Base-by-base conservation (phyloP, 1,140 invertebrate genomes). In the Acarapis woodi region DNA sequence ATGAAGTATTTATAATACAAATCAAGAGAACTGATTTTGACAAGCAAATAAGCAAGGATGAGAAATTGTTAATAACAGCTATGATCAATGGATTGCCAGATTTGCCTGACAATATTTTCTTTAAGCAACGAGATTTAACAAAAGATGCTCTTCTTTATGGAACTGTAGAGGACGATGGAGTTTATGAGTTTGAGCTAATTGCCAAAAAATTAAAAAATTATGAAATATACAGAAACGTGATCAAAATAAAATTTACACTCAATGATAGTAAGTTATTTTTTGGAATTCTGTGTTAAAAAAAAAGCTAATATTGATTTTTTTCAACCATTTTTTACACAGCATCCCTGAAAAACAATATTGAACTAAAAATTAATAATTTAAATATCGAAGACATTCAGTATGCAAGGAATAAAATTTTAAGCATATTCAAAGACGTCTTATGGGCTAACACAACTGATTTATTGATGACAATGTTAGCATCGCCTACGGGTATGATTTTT, bases 341-440 rank as follows among this genome's bases (percentile, higher is more conserved):
- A 4, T n/a, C n/a, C n/a, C n/a, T n/a, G n/a, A 41, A 37, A 33
- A 37, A 31, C 21, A 26, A 43, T 32, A 23, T 38, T 2, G 19
- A 43, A 68, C 71, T 0, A 46, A 83, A 83, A 54, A 74, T 87
- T 29, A 70, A 78, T 48, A 83, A 83, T 53, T 53, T 82, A 5
- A 79, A 85, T 47, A 66, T 78, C 1, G 72, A 74, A 45, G 73
- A 82, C 47, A 60, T 68, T 78, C 42, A 65, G 72, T 49, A 54
- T 47, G 18, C 60, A 58, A 44, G 59, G 67, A 41, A 67, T 73
- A 48, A 63, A 67, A 26, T 85, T 1, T 63, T 75, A 32, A 67
- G 76, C 45, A 66, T 82, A 32, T 73, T 82, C 45, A 34, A 38
- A 8, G 53, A 55, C 19, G 52, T 57, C 16, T 48, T 67, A 3